These are phyloP conservation scores for Leptinotarsa rubiginosa DNA, from an alignment of 2,888 invertebrate genomes.

Conservation along the genomic window DNA sequence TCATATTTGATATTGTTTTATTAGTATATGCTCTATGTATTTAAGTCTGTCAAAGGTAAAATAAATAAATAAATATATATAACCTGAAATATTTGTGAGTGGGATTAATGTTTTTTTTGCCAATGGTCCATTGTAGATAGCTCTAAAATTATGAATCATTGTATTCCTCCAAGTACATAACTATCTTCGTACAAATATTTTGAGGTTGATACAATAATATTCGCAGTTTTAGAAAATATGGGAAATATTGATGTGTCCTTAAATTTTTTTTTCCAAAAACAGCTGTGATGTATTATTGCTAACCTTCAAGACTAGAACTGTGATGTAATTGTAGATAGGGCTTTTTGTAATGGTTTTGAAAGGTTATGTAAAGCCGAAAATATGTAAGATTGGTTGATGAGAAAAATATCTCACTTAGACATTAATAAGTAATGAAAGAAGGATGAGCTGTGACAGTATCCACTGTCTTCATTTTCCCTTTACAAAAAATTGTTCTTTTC, in stretches of 20 bases:
- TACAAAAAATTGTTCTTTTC: too few relatives aligned
- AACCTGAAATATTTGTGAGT: too few relatives aligned
- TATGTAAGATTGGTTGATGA: background rate
- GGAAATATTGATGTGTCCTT: background rate
- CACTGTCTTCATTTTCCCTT: too few relatives aligned
- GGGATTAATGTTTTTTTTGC: background rate
- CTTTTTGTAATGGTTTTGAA: conserved; percentile 1
- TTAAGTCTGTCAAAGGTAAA: too few relatives aligned
- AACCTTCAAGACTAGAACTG: conserved; percentile 11
- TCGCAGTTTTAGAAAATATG: background rate
- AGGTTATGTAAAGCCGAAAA: background rate
- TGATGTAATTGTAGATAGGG: background rate
- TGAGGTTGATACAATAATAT: background rate
- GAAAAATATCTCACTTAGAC: background rate
- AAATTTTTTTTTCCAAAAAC: background rate
- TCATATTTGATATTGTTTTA: too few relatives aligned
- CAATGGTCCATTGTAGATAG: background rate
- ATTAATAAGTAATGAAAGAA: too few relatives aligned
- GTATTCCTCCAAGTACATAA: background rate
- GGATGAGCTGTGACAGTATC: too few relatives aligned
- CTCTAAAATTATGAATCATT: background rate
- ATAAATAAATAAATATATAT: too few relatives aligned
- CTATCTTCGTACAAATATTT: background rate
- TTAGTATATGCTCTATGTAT: too few relatives aligned
- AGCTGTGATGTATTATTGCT: conserved; percentile 3